phyloP scores from a whole-genome alignment of 2,888 invertebrate species.

The Cantharis rustica region DNA sequence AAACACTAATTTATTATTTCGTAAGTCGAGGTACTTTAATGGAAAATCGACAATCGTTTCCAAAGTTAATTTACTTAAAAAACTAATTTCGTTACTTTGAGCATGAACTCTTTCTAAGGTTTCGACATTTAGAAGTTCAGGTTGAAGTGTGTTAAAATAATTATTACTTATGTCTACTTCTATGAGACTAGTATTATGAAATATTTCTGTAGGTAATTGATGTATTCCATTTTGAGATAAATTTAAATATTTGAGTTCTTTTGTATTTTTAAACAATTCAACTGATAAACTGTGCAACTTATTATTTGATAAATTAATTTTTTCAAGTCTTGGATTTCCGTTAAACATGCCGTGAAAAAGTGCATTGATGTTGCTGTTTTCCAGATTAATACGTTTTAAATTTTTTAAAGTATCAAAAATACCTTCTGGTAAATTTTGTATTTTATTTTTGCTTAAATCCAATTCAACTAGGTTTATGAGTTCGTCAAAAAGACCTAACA shows the following conservation, averaged over 20 bases:
- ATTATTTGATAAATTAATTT: conserved; percentile 35
- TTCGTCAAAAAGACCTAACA: neutral
- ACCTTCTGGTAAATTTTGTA: conserved; percentile 15
- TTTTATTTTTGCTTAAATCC: conserved; percentile 17
- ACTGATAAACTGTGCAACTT: conserved; percentile 23
- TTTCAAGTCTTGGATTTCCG: conserved; percentile 27
- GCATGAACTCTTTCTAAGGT: conserved; percentile 30
- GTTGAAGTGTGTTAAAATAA: conserved; percentile 26
- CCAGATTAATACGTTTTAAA: conserved; percentile 24
- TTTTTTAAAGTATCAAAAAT: conserved; percentile 13
- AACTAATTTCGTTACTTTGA: conserved; percentile 34
- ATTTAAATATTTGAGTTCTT: conserved; percentile 32
- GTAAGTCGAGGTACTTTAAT: conserved; percentile 34
- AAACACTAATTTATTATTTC: conserved; percentile 36
- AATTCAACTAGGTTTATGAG: neutral
- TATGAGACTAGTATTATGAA: conserved; percentile 32
- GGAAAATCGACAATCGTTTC: conserved; percentile 26
- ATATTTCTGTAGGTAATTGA: conserved; percentile 29
- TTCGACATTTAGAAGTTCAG: conserved; percentile 33
- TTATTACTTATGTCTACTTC: conserved; percentile 38
- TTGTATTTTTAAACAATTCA: conserved; percentile 27
- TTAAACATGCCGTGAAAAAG: conserved; percentile 30
- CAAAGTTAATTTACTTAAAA: conserved; percentile 31
- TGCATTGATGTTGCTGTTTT: conserved; percentile 20
- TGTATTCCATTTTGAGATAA: conserved; percentile 33